phyloP scores from a whole-genome alignment of 1,140 invertebrate species.

The Drosophila nasuta region DNA sequence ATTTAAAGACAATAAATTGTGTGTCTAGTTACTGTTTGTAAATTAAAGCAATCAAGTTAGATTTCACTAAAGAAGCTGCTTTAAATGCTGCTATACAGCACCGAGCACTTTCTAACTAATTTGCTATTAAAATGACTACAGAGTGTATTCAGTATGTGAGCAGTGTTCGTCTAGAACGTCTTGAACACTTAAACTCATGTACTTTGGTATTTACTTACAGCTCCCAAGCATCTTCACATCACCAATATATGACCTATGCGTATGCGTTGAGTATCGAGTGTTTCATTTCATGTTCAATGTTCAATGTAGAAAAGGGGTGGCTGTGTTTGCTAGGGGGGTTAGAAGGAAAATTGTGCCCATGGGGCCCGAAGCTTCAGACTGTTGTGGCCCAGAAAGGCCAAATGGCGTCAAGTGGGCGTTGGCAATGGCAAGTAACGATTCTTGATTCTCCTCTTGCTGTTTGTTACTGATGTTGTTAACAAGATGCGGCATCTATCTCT shows the following conservation, averaged over 20 bases:
- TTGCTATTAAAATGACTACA: constrained; percentile 46
- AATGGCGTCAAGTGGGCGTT: constrained; percentile 54
- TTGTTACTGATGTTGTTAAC: constrained; percentile 43
- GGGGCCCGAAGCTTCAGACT: constrained; percentile 15
- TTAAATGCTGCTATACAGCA: constrained; percentile 19
- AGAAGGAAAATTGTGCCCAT: constrained; percentile 28
- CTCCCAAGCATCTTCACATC: constrained; percentile 25
- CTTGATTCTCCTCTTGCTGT: constrained; percentile 1
- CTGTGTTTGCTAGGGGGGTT: too few relatives aligned
- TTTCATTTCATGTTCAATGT: constrained; percentile 36
- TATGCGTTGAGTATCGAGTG: constrained; percentile 29
- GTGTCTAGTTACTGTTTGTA: background rate
- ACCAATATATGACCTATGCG: constrained; percentile 19
- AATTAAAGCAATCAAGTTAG: background rate
- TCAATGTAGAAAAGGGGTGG: background rate
- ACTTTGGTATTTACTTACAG: constrained; percentile 38
- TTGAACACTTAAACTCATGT: constrained; percentile 23
- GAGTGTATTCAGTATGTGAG: constrained; percentile 12
- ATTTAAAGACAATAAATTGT: too few relatives aligned
- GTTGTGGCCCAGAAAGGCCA: constrained; percentile 34
- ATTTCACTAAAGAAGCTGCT: constrained; percentile 15
- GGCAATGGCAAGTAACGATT: constrained; percentile 16
- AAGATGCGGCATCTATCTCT: constrained; percentile 39
- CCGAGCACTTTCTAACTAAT: constrained; percentile 39
- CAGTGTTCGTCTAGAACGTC: background rate